phyloP scores from a whole-genome alignment of 2,113 vertebrate genomes.

The Paramormyrops kingsleyae region DNA sequence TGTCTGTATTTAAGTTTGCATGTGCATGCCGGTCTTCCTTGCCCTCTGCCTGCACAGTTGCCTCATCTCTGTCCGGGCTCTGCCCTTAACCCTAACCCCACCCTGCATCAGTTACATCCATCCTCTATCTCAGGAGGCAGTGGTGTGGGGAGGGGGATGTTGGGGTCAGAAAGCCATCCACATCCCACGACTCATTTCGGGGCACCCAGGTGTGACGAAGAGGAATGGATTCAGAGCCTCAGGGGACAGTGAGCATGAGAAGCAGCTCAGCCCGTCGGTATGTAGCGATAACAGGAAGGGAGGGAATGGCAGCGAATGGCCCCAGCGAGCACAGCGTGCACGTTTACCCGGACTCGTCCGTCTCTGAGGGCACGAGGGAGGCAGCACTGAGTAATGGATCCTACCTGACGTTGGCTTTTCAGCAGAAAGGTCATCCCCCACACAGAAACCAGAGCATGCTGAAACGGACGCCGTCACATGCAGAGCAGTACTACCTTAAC shows the following conservation, averaged over 20 bases:
- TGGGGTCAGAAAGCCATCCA: background rate
- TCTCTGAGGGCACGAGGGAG: constrained; percentile 24
- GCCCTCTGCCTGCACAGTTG: background rate
- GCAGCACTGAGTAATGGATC: constrained; percentile 22
- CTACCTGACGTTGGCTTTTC: constrained; percentile 22
- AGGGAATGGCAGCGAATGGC: background rate
- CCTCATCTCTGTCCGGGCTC: background rate
- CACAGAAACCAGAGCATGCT: constrained; percentile 17
- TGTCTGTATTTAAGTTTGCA: constrained; percentile 1
- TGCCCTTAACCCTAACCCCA: background rate
- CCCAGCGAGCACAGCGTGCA: constrained; percentile 14
- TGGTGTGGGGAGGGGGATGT: background rate
- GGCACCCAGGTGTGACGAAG: background rate
- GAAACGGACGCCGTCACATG: constrained; percentile 28
- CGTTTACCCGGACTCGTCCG: constrained; percentile 35
- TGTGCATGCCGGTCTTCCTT: background rate
- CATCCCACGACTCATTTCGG: background rate
- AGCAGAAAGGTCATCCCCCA: constrained; percentile 38
- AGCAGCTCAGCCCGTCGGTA: background rate
- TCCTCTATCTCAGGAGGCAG: background rate
- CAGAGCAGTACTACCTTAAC: constrained; percentile 34
- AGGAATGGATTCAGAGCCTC: background rate
- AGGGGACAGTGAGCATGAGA: background rate
- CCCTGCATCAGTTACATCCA: background rate
- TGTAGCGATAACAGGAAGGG: background rate